Base-by-base conservation (phyloP, 2,888 invertebrate species). In the Taenaris catops region DNA sequence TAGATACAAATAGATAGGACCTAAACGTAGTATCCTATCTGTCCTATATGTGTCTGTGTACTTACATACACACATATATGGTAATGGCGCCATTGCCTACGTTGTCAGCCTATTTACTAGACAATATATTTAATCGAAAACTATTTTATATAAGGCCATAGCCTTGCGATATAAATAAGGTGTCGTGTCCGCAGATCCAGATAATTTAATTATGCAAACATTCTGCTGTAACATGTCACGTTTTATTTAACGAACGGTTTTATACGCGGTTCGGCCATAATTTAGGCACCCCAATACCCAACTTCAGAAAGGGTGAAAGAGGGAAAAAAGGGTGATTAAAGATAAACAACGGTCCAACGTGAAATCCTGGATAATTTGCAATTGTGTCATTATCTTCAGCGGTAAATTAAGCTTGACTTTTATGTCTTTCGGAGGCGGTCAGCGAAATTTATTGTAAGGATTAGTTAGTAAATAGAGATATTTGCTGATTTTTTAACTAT, bases 271-370 rank as follows among this genome's bases (percentile, higher is more conserved):
- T 53, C 55, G 50, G 58, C 59, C 58, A 62, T 67, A 67, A 74
- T 74, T 76, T 67, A 69, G 73, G 63, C 63, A 63, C 72, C 71
- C 74, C 75, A 76, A 75, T 76, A 67, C 66, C 61, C 58, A 54
- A 6, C 60, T 54, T 49, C 48, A 52, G 56, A 73, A 68, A 63
- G 79, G 80, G 69, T 67, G 58, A 56, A 65, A 62, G 49, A 56
- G 66, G 63, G 64, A 66, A 71, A 69, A 76, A 78, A 68, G 76
- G 81, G 78, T 69, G 81, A 80, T 81, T 75, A 75, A 78, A 81
- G 81, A 84, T 84, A 84, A 84, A 84, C 80, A 80, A 71, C 65
- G 63, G 63, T 55, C 62, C 44, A 69, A 69, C 70, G 63, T 64
- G 60, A 58, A 31, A 57, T 59, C 60, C 52, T 48, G 62, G 53